Evolutionary conservation across 1,140 invertebrate genomes (phyloP), one percentile per base, ranked within the genome.

Genomic region (Heliconius hewitsoni): DNA sequence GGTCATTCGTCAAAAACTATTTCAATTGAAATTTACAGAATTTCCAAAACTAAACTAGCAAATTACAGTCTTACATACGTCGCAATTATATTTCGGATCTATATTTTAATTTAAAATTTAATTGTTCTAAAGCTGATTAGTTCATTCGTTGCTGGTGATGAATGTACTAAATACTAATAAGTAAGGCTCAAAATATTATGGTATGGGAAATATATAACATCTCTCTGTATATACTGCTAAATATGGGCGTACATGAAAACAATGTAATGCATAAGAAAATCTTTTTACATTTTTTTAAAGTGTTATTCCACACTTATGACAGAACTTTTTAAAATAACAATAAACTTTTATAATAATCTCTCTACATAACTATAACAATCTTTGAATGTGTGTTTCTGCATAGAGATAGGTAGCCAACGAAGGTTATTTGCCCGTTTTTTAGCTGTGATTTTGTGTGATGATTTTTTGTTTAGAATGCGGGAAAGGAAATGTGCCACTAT

Each of bases 401-500:
- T 52, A 52, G 50, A 52, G 5, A 52, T 52, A 52, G 50, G 18
- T 52, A 52, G 6, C 19, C 18, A 19, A 52, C 50, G 50, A 1
- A 30, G 60, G 19, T 23, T 57, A 46, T 73, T 73, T 73, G 71
- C 46, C 37, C 34, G 34, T 18, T 18, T 73, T 46, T 6, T 73
- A 27, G n/a, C 34, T 16, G 50, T 73, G 72, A 50, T 73, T 42
- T 73, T 34, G 72, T 30, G 18, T 73, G 39, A 50, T 50, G 72
- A 46, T 50, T 73, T 46, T 42, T 73, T 73, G 39, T 73, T 73
- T 27, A 73, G 72, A 73, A 50, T 50, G 72, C 42, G 72, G 50
- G 50, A 73, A 50, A 73, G 37, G 50, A 73, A 73, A 73, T 73
- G 72, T 50, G 50, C 50, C 72, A 73, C 39, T 73, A 73, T 73